phyloP scores from a whole-genome alignment of 2,888 invertebrate species.

The Drosophila pullipes region DNA sequence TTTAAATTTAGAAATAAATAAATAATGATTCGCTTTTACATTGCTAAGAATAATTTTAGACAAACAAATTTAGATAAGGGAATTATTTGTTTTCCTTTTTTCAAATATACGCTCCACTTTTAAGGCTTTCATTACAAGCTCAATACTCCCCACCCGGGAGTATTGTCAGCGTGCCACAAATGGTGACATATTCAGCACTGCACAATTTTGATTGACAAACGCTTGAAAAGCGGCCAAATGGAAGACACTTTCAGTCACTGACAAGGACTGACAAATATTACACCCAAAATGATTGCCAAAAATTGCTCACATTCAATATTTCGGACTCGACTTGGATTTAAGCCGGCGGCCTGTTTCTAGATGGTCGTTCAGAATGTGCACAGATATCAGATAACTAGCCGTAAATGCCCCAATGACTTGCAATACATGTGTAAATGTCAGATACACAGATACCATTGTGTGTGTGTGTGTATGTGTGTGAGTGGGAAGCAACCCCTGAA shows the following conservation, averaged over 20 bases:
- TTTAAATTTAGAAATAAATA: background rate
- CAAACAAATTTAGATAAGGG: background rate
- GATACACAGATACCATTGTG: constrained; percentile 23
- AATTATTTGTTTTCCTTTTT: background rate
- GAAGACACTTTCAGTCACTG: constrained; percentile 16
- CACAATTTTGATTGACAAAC: constrained; percentile 63
- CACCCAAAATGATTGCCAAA: constrained; percentile 60
- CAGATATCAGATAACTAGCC: constrained; percentile 51
- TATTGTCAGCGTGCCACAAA: background rate
- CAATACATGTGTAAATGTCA: constrained; percentile 60
- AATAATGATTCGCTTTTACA: background rate
- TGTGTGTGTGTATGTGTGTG: background rate
- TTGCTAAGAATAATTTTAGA: background rate
- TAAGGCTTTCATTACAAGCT: too few species aligned
- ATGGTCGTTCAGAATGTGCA: constrained; percentile 7
- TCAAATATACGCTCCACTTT: background rate
- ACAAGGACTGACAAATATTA: constrained; percentile 42
- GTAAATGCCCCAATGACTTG: constrained; percentile 65
- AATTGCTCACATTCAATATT: constrained; percentile 62
- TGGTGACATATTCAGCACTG: constrained; percentile 33
- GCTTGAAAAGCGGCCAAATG: constrained; percentile 38
- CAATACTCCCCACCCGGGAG: background rate
- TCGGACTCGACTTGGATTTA: background rate
- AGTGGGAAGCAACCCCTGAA: constrained; percentile 39
- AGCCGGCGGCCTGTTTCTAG: background rate